Percentiles rank a stretch among this genome's conserved stretches.
Conservation (phyloP, 2,113 vertebrate species). For the Thinocorus orbignyianus region DNA sequence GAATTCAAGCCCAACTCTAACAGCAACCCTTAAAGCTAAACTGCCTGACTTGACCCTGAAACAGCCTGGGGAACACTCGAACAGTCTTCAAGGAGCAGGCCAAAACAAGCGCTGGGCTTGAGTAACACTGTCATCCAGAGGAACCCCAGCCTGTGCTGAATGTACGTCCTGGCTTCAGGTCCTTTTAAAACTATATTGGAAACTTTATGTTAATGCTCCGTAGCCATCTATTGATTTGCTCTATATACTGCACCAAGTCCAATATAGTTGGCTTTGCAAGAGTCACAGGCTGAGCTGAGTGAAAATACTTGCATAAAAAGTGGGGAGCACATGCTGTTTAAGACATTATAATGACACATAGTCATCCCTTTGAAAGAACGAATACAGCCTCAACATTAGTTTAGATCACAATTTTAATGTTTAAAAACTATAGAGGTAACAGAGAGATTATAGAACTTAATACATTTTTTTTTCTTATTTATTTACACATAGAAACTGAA, state of each 20-base stretch:
- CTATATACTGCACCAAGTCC: neutral
- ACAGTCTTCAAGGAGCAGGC: neutral
- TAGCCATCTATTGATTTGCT: neutral
- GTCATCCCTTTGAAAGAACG: neutral
- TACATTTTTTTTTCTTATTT: slow-evolving; percentile 63
- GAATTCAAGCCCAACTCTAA: neutral
- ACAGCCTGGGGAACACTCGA: neutral
- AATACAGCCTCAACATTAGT: neutral
- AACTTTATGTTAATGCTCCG: neutral
- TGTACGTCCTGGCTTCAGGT: neutral
- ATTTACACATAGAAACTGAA: slow-evolving; percentile 69
- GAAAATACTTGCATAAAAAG: neutral
- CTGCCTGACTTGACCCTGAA: neutral
- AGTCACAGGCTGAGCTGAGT: neutral
- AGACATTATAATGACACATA: neutral
- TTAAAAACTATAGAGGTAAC: slow-evolving; percentile 74
- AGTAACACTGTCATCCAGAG: neutral
- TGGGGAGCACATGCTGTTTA: neutral
- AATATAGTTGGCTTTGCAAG: neutral
- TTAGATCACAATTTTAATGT: slow-evolving; percentile 72
- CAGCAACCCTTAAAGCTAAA: neutral
- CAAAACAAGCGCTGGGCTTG: neutral
- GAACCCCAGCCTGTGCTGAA: neutral
- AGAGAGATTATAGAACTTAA: slow-evolving; percentile 65
- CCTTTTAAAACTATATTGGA: neutral